A percentile compares a stretch with the other conserved stretches of the same genome.
Conservation (phyloP, 1,140 invertebrate species). For the Aphaenogaster ashmeadi region DNA sequence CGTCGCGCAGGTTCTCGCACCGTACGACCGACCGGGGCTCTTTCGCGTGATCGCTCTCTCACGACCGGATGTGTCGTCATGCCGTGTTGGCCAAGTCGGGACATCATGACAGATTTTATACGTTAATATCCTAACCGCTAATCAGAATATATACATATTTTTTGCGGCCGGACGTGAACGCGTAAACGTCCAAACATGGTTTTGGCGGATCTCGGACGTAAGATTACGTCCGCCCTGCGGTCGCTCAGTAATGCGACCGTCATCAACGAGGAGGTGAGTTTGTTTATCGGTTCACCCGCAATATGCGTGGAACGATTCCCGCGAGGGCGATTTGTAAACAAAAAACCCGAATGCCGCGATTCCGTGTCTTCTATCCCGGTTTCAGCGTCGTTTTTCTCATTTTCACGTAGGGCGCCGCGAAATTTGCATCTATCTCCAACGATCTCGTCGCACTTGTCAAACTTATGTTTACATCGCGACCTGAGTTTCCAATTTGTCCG, state of each 20-base stretch:
- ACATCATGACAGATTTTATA: slow-evolving; percentile 59
- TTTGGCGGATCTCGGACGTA: slow-evolving; percentile 99
- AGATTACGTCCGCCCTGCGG: slow-evolving; percentile 99
- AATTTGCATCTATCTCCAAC: neutral
- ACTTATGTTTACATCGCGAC: slow-evolving; percentile 15
- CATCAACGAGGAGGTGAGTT: slow-evolving; percentile 98
- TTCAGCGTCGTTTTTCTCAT: neutral
- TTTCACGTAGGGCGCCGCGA: too few relatives aligned
- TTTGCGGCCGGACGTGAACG: neutral
- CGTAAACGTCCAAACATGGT: slow-evolving; percentile 93
- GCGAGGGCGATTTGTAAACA: slow-evolving; percentile 24
- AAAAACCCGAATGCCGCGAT: neutral
- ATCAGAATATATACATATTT: slow-evolving; percentile 10
- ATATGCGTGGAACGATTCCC: slow-evolving; percentile 4
- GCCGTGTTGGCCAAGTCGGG: slow-evolving; percentile 68
- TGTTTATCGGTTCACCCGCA: neutral
- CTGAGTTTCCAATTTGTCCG: neutral
- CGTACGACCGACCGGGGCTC: neutral
- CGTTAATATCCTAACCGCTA: slow-evolving; percentile 54
- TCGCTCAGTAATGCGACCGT: slow-evolving; percentile 99
- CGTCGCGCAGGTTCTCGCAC: neutral
- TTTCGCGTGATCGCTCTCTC: neutral
- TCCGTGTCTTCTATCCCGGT: neutral
- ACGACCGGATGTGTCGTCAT: slow-evolving; percentile 67
- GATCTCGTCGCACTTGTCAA: neutral